Evolutionary conservation across 2,888 invertebrate species (phyloP), one percentile per base, ranked within the genome.

Genomic region (Caenorhabditis sp.): DNA sequence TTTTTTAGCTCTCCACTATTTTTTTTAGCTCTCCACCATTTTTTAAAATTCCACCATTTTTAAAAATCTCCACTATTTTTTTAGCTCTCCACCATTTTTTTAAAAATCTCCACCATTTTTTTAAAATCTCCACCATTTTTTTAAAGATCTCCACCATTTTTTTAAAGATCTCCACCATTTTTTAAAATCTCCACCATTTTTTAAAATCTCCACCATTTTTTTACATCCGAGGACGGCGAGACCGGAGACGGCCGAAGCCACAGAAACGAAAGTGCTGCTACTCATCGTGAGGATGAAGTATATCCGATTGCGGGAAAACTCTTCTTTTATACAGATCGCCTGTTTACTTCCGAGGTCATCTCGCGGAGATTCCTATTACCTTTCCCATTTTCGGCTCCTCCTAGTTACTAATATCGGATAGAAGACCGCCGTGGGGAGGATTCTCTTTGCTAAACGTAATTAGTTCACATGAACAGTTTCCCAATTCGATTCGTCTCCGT

Each of bases 231-330:
- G 43, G 39, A 81, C 74, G 27, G 72, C 74, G 32, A 75, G 43
- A 15, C 79, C 81, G 22, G 74, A 71, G 13, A 71, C 13, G 27
- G 65, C 74, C 46, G 72, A 76, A 58, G 72, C 77, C 46, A 71
- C 58, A 41, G 77, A 45, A 20, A 79, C 77, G 15, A 79, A 35
- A 50, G 71, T 74, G 24, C 35, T 71, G 41, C 71, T 58, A 58
- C 76, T 68, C 81, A 81, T 81, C 73, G 7, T 48, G 45, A 43
- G 3, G 68, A 68, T 59, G 68, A 68, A 59, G 68, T 68, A 68
- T 68, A 27, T n/a, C 27, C 59, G 50, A 11, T 20, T 5, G 13
- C n/a, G 4, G 30, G 35, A 35, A 9, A 2, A 35, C 11, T 13
- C 37, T 13, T 20, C 37, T 68, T 68, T 59, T 68, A 68, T 68